Evolutionary conservation across 2,888 invertebrate species (phyloP), one percentile per base, ranked within the genome.

Genomic region (Amiota minor): DNA sequence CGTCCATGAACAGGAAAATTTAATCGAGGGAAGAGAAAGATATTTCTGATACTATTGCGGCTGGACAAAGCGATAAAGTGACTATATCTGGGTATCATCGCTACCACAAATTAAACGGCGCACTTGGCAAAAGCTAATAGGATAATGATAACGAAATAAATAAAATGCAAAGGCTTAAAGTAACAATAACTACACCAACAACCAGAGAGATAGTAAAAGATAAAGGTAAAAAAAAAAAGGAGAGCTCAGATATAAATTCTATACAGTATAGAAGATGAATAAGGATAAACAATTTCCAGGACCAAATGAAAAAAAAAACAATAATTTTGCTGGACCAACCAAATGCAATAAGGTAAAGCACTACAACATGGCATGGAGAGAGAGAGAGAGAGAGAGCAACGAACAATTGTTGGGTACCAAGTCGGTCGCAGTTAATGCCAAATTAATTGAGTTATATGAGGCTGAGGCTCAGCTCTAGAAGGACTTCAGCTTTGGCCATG

Each of bases 71-170:
- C 11, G 20, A 62, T 45, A 45, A 45, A 23, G 16, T 10, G 45
- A 11, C 62, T 23, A 62, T 62, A 35, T 35, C 53, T n/a, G 14
- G 12, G 12, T 14, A 16, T 14, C 16, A 45, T 14, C 35, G 12
- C 3, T 1, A 53, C 16, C 12, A 65, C 69, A 64, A 74, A 70
- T 72, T 68, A 67, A 65, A 35, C 35, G 35, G 65, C 73, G 61
- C 70, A 70, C 74, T 70, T 16, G 70, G 67, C 74, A 73, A 59
- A 18, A 73, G 81, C 82, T 84, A 83, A 84, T 80, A 79, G 84
- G 82, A 84, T 83, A 84, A 84, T 85, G 84, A 81, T 84, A 85
- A 81, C 82, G 77, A 78, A 83, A 83, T 79, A 85, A 82, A 78
- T 77, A 76, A 79, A 35, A 77, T 76, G 77, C 73, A 78, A 84